Base-by-base conservation (phyloP, 2,888 invertebrate species). In the Phortica magna region DNA sequence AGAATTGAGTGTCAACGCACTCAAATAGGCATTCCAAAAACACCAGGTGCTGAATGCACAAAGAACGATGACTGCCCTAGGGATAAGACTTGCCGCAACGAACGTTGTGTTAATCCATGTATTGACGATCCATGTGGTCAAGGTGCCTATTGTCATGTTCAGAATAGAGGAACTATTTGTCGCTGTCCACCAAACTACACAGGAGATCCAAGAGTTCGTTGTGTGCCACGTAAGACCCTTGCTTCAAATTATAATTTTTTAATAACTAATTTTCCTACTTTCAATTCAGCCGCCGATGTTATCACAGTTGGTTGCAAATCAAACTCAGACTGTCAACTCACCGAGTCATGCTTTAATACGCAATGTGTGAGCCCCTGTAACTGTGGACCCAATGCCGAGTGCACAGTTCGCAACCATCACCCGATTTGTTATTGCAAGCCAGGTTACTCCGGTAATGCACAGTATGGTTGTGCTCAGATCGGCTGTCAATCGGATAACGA, bases 381-480 rank as follows among this genome's bases (percentile, higher is more conserved):
- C 85, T 97, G 97, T 86, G 98, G 97, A 70, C 93, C 94, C 1
- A 95, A 96, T 88, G 95, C 98, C 6, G 95, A 96, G 83, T 98
- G 98, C 90, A 93, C 93, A 77, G 96, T 98, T 12, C 93, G 94
- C 74, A 95, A 96, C 91, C 98, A 98, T 90, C 96, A 96, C 91
- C 96, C 97, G 17, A 95, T 96, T 17, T 98, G 98, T 90, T 95
- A 94, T 85, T 98, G 98, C 90, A 94, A 94, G 87, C 94, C 95
- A 55, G 97, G 96, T 72, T 97, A 94, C 91, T 96, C 96, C 59
- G 98, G 97, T 88, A 96, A 97, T 91, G 96, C 97, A 22, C 96
- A 96, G 92, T 93, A 93, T 75, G 96, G 96, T 72, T 98, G 98
- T 88, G 93, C 94, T 41, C 95, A 96, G 93, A 93, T 96, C 88